These are phyloP conservation scores for Polypedilum pembai DNA, from an alignment of 1,140 invertebrate genomes.

Conservation along the genomic window DNA sequence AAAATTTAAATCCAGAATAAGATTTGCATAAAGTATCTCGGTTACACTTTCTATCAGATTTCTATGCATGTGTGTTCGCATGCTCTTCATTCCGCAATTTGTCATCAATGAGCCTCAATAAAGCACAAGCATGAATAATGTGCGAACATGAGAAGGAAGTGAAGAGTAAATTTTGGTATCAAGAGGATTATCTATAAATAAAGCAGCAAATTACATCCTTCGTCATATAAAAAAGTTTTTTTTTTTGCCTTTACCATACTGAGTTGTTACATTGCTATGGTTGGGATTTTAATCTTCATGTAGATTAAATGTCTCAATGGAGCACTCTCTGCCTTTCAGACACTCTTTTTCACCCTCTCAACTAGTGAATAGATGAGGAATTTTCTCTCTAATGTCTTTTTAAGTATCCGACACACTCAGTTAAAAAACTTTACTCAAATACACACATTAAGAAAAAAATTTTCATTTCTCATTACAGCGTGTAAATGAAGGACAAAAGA, in stretches of 20 bases:
- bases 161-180: neutral
- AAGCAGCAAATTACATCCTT: slow-evolving; percentile 5
- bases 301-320: slow-evolving; percentile 18
- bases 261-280: neutral
- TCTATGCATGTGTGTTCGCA: too few species aligned
- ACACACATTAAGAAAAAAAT: neutral
- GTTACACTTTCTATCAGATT: too few species aligned
- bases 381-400: slow-evolving; percentile 12
- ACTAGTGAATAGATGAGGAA: too few species aligned
- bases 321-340: neutral
- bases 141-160: slow-evolving; percentile 3
- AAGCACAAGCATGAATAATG: neutral
- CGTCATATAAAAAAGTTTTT: neutral
- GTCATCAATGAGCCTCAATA: too few species aligned
- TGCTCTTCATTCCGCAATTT: too few species aligned
- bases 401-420: neutral
- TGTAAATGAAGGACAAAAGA: slow-evolving; percentile 22
- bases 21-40: too few species aligned
- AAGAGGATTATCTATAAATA: slow-evolving; percentile 19
- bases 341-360: too few species aligned
- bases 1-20: too few species aligned
- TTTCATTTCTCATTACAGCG: slow-evolving; percentile 8
- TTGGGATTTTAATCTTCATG: neutral
- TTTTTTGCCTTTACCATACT: neutral
- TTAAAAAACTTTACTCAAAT: neutral